phyloP scores from a whole-genome alignment of 2,113 vertebrate genomes.

The Geococcyx californianus region DNA sequence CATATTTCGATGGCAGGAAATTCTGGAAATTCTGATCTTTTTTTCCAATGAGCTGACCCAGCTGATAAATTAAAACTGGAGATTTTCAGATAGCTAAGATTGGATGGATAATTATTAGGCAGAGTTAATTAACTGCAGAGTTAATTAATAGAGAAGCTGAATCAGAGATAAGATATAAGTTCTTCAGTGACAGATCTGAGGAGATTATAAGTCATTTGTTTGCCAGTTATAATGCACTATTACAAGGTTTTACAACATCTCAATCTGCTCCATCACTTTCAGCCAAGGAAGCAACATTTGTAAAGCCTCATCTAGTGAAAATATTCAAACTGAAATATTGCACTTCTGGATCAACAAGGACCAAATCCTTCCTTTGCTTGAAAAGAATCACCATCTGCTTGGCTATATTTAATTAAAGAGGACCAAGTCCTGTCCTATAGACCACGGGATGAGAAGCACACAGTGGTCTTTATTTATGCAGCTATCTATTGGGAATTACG shows the following conservation, averaged over 20 bases:
- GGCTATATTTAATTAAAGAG: not conserved
- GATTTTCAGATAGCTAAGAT: not conserved
- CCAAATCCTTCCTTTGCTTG: not conserved
- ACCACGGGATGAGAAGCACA: not conserved
- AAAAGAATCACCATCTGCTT: not conserved
- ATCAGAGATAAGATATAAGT: not conserved
- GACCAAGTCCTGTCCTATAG: not conserved
- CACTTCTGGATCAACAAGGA: not conserved
- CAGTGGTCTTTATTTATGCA: not conserved
- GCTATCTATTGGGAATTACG: not conserved
- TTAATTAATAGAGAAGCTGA: not conserved
- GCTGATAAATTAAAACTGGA: not conserved
- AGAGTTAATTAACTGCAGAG: not conserved
- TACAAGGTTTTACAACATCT: not conserved
- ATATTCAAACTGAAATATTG: not conserved
- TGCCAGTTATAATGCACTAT: not conserved
- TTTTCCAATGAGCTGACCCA: not conserved
- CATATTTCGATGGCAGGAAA: not conserved
- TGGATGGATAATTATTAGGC: not conserved
- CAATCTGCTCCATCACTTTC: not conserved
- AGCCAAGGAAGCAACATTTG: not conserved
- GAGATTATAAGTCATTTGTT: not conserved
- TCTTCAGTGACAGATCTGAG: not conserved
- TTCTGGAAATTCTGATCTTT: not conserved
- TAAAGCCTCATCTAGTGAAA: not conserved